Conservation (phyloP, 2,113 vertebrate genomes). For the Polypterus senegalus region DNA sequence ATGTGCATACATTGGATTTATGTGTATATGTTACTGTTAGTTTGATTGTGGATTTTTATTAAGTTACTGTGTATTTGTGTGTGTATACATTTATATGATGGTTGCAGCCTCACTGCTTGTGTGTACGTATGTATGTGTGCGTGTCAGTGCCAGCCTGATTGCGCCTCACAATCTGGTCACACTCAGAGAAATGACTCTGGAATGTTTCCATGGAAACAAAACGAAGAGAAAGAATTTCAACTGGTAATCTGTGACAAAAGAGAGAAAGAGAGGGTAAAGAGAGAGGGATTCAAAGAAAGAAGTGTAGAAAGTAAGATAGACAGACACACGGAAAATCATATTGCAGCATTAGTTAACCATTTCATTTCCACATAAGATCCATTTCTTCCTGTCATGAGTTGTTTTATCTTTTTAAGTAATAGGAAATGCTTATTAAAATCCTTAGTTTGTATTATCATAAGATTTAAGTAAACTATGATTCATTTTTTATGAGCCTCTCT, state of each 20-base stretch:
- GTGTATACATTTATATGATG: not conserved
- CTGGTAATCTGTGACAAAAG: conserved; percentile 27
- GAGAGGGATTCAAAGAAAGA: conserved; percentile 10
- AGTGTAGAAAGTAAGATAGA: conserved; percentile 4
- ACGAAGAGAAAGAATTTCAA: conserved; percentile 36
- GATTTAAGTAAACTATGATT: no score
- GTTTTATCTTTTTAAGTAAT: no score
- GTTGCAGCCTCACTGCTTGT: not conserved
- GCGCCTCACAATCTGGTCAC: not conserved
- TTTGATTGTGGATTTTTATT: no score
- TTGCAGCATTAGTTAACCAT: no score
- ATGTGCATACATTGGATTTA: no score
- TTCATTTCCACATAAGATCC: no score
- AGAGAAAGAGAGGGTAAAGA: conserved; percentile 34
- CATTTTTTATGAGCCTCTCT: no score
- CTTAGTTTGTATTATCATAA: no score
- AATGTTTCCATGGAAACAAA: conserved; percentile 47
- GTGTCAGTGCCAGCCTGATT: not conserved
- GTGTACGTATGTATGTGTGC: not conserved
- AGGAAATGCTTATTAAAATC: no score
- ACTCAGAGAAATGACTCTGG: conserved; percentile 36
- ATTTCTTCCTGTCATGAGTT: no score
- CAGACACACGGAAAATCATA: not conserved
- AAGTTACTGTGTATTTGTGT: conserved; percentile 2
- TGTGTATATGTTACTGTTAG: no score